phyloP scores from a whole-genome alignment of 1,140 invertebrate genomes.

The Leptonema lineaticorne region DNA sequence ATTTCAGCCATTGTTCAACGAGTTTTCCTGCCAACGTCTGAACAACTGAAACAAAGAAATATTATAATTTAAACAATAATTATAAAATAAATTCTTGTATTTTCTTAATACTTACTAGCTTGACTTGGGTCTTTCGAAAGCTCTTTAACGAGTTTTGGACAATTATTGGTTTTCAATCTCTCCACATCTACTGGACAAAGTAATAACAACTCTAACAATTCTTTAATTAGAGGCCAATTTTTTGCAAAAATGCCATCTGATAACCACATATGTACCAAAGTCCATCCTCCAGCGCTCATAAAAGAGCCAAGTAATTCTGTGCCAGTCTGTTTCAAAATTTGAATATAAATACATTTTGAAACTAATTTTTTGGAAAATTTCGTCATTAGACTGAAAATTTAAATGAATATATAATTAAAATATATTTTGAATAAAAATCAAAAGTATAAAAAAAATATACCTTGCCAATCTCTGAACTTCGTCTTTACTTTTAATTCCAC shows the following conservation, averaged over 20 bases:
- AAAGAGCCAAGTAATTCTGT: slow-evolving; percentile 82
- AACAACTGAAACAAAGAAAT: slow-evolving; percentile 63
- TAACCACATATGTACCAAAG: slow-evolving; percentile 83
- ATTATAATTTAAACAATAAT: slow-evolving; percentile 20
- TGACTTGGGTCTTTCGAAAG: slow-evolving; percentile 79
- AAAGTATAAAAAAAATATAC: slow-evolving; percentile 48
- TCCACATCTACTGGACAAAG: slow-evolving; percentile 86
- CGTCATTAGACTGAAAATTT: slow-evolving; percentile 83
- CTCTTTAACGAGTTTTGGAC: slow-evolving; percentile 87
- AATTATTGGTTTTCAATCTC: slow-evolving; percentile 85
- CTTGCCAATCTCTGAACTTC: slow-evolving; percentile 81
- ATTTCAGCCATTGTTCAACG: slow-evolving; percentile 88
- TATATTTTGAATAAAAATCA: slow-evolving; percentile 27
- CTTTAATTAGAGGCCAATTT: slow-evolving; percentile 83
- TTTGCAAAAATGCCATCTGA: slow-evolving; percentile 78
- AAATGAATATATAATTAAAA: slow-evolving; percentile 30
- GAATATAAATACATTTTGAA: slow-evolving; percentile 93
- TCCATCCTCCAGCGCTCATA: slow-evolving; percentile 88
- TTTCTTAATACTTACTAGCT: slow-evolving; percentile 62
- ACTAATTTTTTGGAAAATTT: slow-evolving; percentile 95
- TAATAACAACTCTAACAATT: slow-evolving; percentile 80
- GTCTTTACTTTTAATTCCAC: slow-evolving; percentile 81
- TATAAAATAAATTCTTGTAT: background rate
- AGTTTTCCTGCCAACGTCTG: slow-evolving; percentile 72
- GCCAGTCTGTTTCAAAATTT: slow-evolving; percentile 89